Conservation (phyloP, 2,113 vertebrate species). For the Dromaius novaehollandiae region DNA sequence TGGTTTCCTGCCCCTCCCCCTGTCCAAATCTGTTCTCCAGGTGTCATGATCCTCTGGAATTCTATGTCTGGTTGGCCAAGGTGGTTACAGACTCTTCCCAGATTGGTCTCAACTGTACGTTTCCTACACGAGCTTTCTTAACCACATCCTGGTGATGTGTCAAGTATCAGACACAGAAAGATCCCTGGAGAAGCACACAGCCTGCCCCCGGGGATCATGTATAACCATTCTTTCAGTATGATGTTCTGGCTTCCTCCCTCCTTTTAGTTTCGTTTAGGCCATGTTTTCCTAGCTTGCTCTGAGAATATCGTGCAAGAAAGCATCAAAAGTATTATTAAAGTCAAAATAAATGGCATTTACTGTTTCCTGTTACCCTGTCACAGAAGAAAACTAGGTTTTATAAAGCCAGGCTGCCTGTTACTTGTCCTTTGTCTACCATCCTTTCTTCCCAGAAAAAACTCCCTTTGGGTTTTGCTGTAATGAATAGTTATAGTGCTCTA, state of each 20-base stretch:
- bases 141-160: neutral
- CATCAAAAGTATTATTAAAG: constrained; percentile 23
- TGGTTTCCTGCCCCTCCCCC: neutral
- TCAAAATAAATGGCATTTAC: constrained; percentile 20
- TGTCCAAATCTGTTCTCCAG: neutral
- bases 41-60: neutral
- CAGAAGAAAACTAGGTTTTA: neutral
- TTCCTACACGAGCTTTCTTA: neutral
- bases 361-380: neutral
- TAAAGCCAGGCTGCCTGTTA: neutral
- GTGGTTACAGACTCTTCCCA: neutral
- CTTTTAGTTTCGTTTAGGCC: neutral
- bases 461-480: neutral
- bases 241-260: neutral
- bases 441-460: neutral
- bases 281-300: neutral
- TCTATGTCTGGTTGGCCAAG: neutral
- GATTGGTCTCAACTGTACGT: neutral
- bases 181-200: neutral
- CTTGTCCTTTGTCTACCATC: neutral
- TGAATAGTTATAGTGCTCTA: neutral
- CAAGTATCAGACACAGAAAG: neutral
- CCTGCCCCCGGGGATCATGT: neutral
- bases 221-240: neutral
- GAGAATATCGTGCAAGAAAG: neutral